phyloP scores from a whole-genome alignment of 2,113 vertebrate genomes.

The Mormoops blainvillei region DNA sequence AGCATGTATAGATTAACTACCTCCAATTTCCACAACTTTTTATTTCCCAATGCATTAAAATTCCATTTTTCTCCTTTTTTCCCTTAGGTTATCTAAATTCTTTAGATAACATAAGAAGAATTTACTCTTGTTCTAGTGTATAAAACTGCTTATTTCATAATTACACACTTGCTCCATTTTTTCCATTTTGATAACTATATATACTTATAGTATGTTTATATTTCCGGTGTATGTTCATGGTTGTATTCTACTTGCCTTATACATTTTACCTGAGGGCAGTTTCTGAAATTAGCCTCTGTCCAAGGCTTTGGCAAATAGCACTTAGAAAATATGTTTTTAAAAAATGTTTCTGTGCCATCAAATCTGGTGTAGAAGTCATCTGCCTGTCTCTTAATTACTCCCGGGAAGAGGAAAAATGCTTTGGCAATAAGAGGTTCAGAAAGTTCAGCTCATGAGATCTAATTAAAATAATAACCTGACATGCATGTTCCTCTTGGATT shows the following conservation, averaged over 20 bases:
- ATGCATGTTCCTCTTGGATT: conserved; percentile 61
- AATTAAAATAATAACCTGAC: conserved; percentile 77
- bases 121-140: neutral
- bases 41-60: neutral
- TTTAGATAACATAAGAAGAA: neutral
- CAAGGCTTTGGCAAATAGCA: neutral
- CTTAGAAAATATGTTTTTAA: conserved; percentile 49
- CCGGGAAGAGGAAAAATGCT: conserved; percentile 40
- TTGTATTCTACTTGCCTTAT: neutral
- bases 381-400: conserved; percentile 31
- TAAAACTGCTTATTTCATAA: neutral
- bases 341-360: conserved; percentile 21
- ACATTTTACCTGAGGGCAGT: neutral
- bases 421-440: conserved; percentile 58
- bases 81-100: neutral
- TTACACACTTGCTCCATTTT: neutral
- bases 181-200: neutral
- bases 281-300: neutral
- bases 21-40: conserved; percentile 5
- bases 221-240: neutral
- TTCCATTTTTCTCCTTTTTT: neutral
- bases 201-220: neutral
- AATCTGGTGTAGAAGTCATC: conserved; percentile 41
- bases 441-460: conserved; percentile 74
- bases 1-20: neutral